Conservation (phyloP, 2,113 vertebrate species). For the Delphinus delphis region DNA sequence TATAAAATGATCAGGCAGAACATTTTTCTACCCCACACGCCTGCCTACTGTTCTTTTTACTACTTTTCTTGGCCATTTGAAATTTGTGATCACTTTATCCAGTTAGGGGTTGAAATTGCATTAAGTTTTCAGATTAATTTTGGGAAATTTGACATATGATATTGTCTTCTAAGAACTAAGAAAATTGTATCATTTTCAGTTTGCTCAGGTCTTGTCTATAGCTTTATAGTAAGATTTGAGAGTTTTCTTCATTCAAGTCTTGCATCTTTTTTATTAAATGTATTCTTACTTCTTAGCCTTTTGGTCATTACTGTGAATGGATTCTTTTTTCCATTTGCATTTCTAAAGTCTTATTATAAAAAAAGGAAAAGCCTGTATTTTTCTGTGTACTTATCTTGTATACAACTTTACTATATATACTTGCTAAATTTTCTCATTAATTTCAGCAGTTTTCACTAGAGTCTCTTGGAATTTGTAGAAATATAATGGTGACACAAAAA, state of each 20-base stretch:
- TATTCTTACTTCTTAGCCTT: not conserved
- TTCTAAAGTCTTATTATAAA: conserved; percentile 35
- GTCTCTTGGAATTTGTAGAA: conserved; percentile 1
- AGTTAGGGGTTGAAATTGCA: not conserved
- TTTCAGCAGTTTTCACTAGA: not conserved
- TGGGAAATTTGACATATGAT: not conserved
- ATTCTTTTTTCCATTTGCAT: not conserved
- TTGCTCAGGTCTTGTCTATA: conserved; percentile 17
- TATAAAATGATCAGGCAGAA: not conserved
- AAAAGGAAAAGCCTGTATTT: not conserved
- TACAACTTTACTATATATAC: not conserved
- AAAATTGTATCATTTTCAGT: not conserved
- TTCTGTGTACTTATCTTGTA: not conserved
- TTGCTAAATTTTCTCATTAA: conserved; percentile 19
- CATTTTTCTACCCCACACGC: not conserved
- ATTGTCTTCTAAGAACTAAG: conserved; percentile 28
- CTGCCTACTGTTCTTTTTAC: not conserved
- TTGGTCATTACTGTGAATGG: conserved; percentile 37
- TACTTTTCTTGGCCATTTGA: conserved; percentile 13
- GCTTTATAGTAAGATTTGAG: conserved; percentile 17
- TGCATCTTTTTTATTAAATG: not conserved
- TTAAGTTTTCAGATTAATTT: conserved; percentile 28
- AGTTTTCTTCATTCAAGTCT: not conserved
- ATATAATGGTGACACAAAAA: not conserved
- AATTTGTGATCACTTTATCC: conserved; percentile 33